Percentiles rank a stretch among this genome's conserved stretches.
Conservation (phyloP, 2,797 vertebrate species). For the Atherinosoma microstoma region DNA sequence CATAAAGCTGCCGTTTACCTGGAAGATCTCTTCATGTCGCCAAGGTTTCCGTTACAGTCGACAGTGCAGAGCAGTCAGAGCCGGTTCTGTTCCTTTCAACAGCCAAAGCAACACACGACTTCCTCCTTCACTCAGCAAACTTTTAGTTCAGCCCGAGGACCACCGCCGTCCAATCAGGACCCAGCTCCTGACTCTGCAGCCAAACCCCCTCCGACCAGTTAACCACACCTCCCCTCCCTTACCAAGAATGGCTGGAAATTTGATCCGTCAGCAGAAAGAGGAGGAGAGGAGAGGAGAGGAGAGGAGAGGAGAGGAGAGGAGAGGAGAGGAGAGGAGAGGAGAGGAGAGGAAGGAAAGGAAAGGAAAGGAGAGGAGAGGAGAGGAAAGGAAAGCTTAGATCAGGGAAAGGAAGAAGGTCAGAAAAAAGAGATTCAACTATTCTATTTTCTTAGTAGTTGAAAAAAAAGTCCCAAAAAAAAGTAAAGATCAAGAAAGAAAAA, state of each 20-base stretch:
- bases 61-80: slow-evolving; percentile 33
- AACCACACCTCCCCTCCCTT: slow-evolving; percentile 50
- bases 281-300: not conserved
- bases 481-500: no score
- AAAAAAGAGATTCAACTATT: no score
- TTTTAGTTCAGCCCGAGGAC: slow-evolving; percentile 63
- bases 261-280: slow-evolving; percentile 57
- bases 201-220: slow-evolving; percentile 43
- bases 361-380: not conserved
- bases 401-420: no score
- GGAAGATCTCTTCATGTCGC: slow-evolving; percentile 81
- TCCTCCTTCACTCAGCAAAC: slow-evolving; percentile 78
- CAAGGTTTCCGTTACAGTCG: slow-evolving; percentile 51
- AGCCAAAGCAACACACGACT: slow-evolving; percentile 62
- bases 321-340: not conserved
- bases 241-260: slow-evolving; percentile 41
- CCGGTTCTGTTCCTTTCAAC: slow-evolving; percentile 38
- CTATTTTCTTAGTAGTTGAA: no score
- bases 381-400: not conserved
- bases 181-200: slow-evolving; percentile 52
- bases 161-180: slow-evolving; percentile 72
- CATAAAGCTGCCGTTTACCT: slow-evolving; percentile 74
- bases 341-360: not conserved
- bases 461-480: no score
- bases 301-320: not conserved